Evolutionary conservation across 92 coral and sea anemone genomes (phyloP).

Genomic region (Siderastrea siderea): DNA sequence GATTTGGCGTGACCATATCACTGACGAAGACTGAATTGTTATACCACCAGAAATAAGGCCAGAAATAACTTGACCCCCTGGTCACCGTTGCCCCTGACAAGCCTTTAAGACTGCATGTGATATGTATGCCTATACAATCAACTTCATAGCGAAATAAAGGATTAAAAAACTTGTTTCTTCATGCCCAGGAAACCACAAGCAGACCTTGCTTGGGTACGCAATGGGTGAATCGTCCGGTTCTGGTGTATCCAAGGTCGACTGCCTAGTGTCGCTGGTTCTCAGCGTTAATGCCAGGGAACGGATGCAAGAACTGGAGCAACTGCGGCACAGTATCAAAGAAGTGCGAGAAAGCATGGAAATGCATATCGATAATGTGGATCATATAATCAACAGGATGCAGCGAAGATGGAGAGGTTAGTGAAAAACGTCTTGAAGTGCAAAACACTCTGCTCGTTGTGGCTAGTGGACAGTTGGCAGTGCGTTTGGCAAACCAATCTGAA

Average conservation of each 20-base stretch:
- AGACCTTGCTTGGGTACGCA: conserved; percentile 81
- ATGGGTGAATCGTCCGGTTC: conserved; percentile 69
- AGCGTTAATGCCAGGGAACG: conserved; percentile 81
- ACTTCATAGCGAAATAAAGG: no score
- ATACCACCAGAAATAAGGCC: no score
- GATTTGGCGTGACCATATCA: no score
- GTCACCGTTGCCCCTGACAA: no score
- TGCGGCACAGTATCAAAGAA: conserved; percentile 50
- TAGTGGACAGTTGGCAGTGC: no score
- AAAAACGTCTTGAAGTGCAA: background rate
- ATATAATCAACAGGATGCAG: conserved; percentile 62
- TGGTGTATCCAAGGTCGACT: conserved; percentile 75
- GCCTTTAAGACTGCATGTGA: no score
- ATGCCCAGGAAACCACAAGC: conserved; percentile 3
- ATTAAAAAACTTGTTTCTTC: background rate
- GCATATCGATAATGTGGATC: conserved; percentile 24
- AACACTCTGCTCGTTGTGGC: no score
- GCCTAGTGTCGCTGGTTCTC: conserved; percentile 84
- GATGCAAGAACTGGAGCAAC: conserved; percentile 66
- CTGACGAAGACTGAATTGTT: no score
- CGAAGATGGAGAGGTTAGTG: conserved; percentile 62
- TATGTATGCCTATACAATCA: no score
- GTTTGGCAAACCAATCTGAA: no score
- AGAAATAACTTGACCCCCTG: no score
- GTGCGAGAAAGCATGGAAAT: conserved; percentile 39